These are phyloP conservation scores for Ardeotis arabs DNA, from an alignment of 2,113 vertebrate species.

Conservation along the genomic window DNA sequence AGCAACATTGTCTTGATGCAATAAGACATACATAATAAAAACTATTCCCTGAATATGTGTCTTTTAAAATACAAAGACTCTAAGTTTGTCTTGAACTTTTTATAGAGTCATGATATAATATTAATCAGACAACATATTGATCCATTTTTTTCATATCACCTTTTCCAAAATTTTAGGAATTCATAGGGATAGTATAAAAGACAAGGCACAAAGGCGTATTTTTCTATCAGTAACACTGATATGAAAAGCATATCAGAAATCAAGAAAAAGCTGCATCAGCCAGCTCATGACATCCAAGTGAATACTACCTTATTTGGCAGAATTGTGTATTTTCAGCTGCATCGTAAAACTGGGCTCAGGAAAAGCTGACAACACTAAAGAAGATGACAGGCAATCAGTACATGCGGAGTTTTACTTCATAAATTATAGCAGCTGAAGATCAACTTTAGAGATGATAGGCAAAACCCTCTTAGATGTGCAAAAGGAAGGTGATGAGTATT, in stretches of 20 bases:
- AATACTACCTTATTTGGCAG: background rate
- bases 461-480: constrained; percentile 6
- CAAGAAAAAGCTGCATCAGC: background rate
- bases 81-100: background rate
- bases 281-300: background rate
- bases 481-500: background rate
- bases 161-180: background rate
- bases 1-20: background rate
- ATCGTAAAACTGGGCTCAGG: background rate
- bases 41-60: background rate
- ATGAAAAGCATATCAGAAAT: background rate
- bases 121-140: background rate
- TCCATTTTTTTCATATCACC: background rate
- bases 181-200: background rate
- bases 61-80: background rate
- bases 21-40: background rate
- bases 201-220: background rate
- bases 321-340: background rate
- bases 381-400: background rate
- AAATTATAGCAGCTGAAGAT: background rate
- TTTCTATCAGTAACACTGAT: accelerated
- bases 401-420: background rate
- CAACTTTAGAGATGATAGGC: background rate
- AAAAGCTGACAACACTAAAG: background rate
- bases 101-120: background rate